Evolutionary conservation across 2,888 invertebrate genomes (phyloP).

Genomic region (Temnothorax ravouxi): DNA sequence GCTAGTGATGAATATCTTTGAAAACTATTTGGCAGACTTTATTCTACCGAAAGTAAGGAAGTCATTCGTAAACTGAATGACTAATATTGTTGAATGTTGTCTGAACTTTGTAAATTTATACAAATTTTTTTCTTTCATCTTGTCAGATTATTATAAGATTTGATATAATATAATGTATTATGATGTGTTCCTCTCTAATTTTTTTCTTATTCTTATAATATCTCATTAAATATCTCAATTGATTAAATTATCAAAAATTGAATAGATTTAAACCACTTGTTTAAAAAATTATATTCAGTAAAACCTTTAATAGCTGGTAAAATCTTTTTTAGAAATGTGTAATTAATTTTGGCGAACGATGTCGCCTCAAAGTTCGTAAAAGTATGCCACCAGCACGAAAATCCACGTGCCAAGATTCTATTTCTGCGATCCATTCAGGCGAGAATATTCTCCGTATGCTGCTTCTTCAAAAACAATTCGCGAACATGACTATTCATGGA

Average conservation of each 20-base stretch:
- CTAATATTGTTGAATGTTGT: conserved; percentile 10
- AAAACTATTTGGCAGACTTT: conserved; percentile 39
- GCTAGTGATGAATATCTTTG: conserved; percentile 10
- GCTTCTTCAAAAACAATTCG: conserved; percentile 60
- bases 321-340: neutral
- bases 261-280: neutral
- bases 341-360: conserved; percentile 6
- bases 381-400: conserved; percentile 25
- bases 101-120: neutral
- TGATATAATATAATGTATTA: neutral
- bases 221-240: neutral
- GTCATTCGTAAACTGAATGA: conserved; percentile 18
- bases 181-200: neutral
- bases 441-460: conserved; percentile 51
- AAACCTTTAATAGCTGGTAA: neutral
- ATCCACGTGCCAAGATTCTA: conserved; percentile 66
- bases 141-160: neutral
- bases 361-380: conserved; percentile 20
- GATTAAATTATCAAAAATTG: neutral
- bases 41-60: neutral
- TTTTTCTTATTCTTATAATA: neutral
- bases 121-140: neutral
- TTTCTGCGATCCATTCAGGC: conserved; percentile 62
- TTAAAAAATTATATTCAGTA: neutral
- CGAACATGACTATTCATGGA: conserved; percentile 40